Conservation (phyloP, 2,888 invertebrate genomes). For the Strigamia crassipes region DNA sequence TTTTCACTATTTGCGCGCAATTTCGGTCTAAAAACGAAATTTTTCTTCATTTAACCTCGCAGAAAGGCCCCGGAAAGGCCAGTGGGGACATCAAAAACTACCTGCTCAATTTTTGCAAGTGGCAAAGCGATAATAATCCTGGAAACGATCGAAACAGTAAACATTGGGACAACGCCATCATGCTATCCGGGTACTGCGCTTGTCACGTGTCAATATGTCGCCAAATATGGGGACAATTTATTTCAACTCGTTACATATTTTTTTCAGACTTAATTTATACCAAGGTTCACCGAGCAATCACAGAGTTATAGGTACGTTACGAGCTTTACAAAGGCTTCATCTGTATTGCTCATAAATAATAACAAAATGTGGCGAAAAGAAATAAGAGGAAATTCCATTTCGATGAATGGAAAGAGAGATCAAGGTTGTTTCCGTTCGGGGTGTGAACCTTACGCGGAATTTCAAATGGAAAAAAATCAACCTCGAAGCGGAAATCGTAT, state of each 20-base stretch:
- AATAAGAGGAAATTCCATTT: neutral
- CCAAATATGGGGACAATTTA: neutral
- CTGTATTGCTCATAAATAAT: neutral
- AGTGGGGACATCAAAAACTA: conserved; percentile 57
- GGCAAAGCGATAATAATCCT: conserved; percentile 53
- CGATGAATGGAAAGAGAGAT: neutral
- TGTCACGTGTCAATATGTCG: no score
- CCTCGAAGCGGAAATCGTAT: neutral
- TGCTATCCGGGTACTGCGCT: conserved; percentile 55
- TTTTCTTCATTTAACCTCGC: neutral
- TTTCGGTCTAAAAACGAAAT: neutral
- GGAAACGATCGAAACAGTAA: conserved; percentile 51
- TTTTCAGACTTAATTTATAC: conserved; percentile 24
- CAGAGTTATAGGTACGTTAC: conserved; percentile 19
- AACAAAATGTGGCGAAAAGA: neutral
- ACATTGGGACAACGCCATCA: conserved; percentile 58
- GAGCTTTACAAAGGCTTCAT: neutral
- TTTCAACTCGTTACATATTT: neutral
- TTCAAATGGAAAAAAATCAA: neutral
- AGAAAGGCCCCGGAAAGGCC: conserved; percentile 52
- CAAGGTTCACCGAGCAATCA: conserved; percentile 7
- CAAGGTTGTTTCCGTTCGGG: neutral
- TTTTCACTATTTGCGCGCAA: neutral
- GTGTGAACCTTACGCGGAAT: neutral
- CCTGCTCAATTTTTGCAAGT: conserved; percentile 57